Base-by-base conservation (phyloP, 1,140 invertebrate species). In the Pseudobourletiella spinata region DNA sequence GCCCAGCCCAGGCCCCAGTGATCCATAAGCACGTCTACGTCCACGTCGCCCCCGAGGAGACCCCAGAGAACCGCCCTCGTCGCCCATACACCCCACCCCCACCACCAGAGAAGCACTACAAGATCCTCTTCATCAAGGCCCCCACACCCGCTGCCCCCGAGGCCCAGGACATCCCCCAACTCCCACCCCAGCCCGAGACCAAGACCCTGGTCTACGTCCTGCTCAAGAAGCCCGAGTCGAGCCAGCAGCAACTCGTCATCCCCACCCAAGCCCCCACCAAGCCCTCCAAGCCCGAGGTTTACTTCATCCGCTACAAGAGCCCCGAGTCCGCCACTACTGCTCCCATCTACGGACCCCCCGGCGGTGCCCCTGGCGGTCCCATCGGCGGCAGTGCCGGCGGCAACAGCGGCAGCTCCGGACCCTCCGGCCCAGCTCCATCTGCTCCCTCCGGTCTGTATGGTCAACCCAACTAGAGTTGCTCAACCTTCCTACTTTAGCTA, bases 141-240 rank as follows among this genome's bases (percentile, higher is more conserved):
- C 87, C 88, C 44, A 86, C 85, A 2, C 84, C 86, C 58, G 86
- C 86, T 1, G 83, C 86, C 11, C 86, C 86, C 14, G 87, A 85
- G 2, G 85, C 84, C 0, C 86, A 86, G 8, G 77, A 85, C 20
- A 81, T 89, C 64, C 86, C 87, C 2, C 74, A 77, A 3, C 72
- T 86, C 46, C 83, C 86, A 67, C 85, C 86, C 22, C 86, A 84
- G 71, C 86, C 87, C 67, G 88, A 91, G 76, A 85, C 90, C 76
- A 91, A 91, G 78, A 91, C 89, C 14, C 79, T 90, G 57, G 88
- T 91, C 68, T 90, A 91, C 74, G 88, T 91, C n/a, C 76, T 91
- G 71, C 87, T 90, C 29, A 90, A 90, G 82, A 89, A 89, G 74
- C 88, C 87, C 2, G 82, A 87, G 84, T 75, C 87, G 86, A 66